Base-by-base conservation (phyloP, 2,888 invertebrate genomes). In the Pycnomerus fuliginosus region DNA sequence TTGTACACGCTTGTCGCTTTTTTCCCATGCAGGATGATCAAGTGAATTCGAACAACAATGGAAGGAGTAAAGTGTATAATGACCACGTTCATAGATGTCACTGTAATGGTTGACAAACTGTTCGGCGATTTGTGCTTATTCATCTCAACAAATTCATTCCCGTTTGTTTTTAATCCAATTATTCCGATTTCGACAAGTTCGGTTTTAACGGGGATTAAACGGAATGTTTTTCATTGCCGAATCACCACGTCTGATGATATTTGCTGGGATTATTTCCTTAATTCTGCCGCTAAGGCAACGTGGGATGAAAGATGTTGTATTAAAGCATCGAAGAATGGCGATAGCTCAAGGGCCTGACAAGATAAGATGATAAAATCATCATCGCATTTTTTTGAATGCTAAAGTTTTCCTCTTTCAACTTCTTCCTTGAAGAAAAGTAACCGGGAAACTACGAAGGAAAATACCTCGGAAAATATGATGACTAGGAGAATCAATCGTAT, bases 81-180 rank as follows among this genome's bases (percentile, higher is more conserved):
- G 32, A 31, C 33, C 32, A 44, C 37, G 44, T 44, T 44, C 44
- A 44, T 44, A 44, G 44, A 44, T 44, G 44, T 44, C 44, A 44
- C 38, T 39, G 16, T 34, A 37, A 33, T 38, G 34, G 44, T 44
- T 44, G 44, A 44, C 44, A 44, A 44, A 44, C 38, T 44, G 36
- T 43, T 32, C 31, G 34, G 11, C 34, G 38, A 44, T 44, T 44
- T 44, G 33, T 44, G 44, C 44, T 44, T 38, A 44, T 33, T 44
- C 44, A 44, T 44, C 13, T 33, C 37, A 39, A 39, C 44, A 44
- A 44, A 44, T 39, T 44, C 35, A 42, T 35, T 43, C 36, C 24
- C 32, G 42, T 43, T 43, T 41, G 41, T 41, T 41, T 41, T 41
- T 41, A 41, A 41, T 41, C 41, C 41, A 41, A 41, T 41, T 41